phyloP scores from a whole-genome alignment of 2,888 invertebrate genomes.

The Blastobasis lacticolella region DNA sequence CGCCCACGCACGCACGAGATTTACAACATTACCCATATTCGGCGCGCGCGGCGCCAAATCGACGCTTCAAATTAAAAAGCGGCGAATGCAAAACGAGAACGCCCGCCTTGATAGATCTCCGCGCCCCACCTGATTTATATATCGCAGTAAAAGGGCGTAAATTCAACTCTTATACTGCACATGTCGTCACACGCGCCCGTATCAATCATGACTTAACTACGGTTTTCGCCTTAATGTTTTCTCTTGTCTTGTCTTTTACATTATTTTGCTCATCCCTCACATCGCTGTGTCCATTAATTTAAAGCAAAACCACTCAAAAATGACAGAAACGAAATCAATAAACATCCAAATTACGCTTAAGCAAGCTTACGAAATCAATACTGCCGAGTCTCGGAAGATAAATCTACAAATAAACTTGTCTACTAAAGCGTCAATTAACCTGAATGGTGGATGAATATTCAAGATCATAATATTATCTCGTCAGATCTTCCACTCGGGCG shows the following conservation, averaged over 20 bases:
- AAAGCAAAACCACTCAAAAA: no score
- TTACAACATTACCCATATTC: slow-evolving; percentile 73
- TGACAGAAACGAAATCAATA: no score
- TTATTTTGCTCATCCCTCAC: no score
- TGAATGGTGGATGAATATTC: slow-evolving; percentile 6
- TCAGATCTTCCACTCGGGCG: slow-evolving; percentile 35
- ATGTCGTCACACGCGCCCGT: background rate
- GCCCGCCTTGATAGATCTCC: slow-evolving; percentile 55
- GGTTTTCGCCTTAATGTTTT: no score
- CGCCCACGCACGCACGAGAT: slow-evolving; percentile 52
- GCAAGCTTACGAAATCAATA: no score
- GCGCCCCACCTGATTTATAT: slow-evolving; percentile 56
- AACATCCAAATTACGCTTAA: no score
- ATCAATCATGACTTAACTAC: no score
- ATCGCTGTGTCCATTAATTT: no score
- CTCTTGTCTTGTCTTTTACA: no score
- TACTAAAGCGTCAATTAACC: slow-evolving; percentile 7
- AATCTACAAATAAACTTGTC: background rate
- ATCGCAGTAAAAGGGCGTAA: slow-evolving; percentile 37
- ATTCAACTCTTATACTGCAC: slow-evolving; percentile 21
- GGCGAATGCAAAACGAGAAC: slow-evolving; percentile 61
- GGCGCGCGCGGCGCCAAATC: slow-evolving; percentile 69
- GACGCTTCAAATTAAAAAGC: slow-evolving; percentile 68
- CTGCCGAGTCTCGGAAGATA: no score
- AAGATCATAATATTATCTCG: slow-evolving; percentile 15